Conservation (phyloP, 2,888 invertebrate genomes). For the Drosophila kokeensis region DNA sequence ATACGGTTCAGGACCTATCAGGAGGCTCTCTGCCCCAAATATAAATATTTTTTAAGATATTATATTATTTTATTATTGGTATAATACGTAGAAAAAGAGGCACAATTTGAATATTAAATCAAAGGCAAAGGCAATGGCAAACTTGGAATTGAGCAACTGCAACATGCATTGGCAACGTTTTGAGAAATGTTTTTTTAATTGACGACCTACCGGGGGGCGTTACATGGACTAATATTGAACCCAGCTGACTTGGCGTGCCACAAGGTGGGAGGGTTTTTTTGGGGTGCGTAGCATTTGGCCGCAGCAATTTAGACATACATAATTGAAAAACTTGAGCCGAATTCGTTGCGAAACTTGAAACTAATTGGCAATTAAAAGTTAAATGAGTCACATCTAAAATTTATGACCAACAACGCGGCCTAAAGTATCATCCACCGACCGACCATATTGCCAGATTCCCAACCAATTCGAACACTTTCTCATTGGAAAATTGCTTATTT, state of each 20-base stretch:
- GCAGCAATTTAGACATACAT: constrained; percentile 57
- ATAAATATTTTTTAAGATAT: too few species aligned
- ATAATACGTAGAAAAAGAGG: constrained; percentile 16
- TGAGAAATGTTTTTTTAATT: constrained; percentile 41
- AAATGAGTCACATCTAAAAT: constrained; percentile 58
- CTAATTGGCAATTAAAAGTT: constrained; percentile 65
- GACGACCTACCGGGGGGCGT: constrained; percentile 24
- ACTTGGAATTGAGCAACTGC: constrained; percentile 19
- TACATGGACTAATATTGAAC: constrained; percentile 10
- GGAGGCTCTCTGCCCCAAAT: too few species aligned
- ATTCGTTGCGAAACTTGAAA: constrained; percentile 57
- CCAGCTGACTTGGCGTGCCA: background rate
- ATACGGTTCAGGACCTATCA: too few species aligned
- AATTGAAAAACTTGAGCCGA: constrained; percentile 61
- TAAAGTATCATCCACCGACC: constrained; percentile 7
- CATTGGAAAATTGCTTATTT: constrained; percentile 30
- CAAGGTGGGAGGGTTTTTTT: background rate
- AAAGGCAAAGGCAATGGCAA: constrained; percentile 13
- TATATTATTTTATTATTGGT: constrained; percentile 26
- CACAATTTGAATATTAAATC: constrained; percentile 52
- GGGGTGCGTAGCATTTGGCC: constrained; percentile 12
- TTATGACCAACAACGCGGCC: constrained; percentile 32
- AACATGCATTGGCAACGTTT: constrained; percentile 24
- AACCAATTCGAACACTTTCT: constrained; percentile 35
- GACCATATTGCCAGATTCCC: constrained; percentile 33